A percentile compares a stretch with the other conserved stretches of the same genome.
Evolutionary conservation across 2,113 vertebrate genomes (phyloP).

Genomic region (Campylorhamphus procurvoides): DNA sequence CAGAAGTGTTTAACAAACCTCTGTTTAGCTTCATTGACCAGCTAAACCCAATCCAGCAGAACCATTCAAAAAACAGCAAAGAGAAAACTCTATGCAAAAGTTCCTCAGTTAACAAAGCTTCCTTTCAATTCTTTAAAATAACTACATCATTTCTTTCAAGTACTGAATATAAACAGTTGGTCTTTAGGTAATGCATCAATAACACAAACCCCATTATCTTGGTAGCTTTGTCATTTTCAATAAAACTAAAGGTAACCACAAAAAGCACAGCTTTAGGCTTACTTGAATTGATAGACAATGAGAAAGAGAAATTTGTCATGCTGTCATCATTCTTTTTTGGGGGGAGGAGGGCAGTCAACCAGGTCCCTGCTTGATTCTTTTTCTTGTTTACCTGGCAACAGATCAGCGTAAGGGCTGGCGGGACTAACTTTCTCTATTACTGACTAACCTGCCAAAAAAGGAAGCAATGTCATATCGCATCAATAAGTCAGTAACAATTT

Average conservation of each 20-base stretch:
- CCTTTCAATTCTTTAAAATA: background rate
- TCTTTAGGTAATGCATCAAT: background rate
- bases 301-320: background rate
- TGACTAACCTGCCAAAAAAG: background rate
- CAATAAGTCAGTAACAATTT: constrained; percentile 12
- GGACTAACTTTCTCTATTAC: background rate
- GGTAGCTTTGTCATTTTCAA: background rate
- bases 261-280: background rate
- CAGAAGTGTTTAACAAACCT: background rate
- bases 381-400: background rate
- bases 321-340: background rate
- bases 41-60: background rate
- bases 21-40: background rate
- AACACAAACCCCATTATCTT: background rate
- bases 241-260: background rate
- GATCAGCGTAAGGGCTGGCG: background rate
- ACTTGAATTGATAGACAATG: background rate
- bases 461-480: background rate
- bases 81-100: background rate
- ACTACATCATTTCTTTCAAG: background rate
- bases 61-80: background rate
- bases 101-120: background rate
- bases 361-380: background rate
- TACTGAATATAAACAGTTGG: background rate
- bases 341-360: background rate